These are phyloP conservation scores for Smutsia temminckii DNA, from an alignment of 2,797 vertebrate species.

Conservation along the genomic window DNA sequence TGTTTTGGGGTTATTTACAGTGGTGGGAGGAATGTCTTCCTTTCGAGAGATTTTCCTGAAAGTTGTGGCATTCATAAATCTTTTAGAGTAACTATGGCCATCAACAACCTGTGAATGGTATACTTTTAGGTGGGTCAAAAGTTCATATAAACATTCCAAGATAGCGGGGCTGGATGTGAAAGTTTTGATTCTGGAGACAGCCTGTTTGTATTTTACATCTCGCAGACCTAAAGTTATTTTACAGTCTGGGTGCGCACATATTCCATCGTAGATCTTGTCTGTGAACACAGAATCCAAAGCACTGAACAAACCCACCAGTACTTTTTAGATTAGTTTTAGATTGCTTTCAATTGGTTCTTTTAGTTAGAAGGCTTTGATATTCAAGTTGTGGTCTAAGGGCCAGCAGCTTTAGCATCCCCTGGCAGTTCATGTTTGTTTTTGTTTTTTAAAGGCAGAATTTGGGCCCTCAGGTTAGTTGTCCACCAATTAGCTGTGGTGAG, in stretches of 20 bases:
- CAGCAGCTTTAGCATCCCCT: not conserved
- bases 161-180: conserved; percentile 23
- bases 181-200: conserved; percentile 56
- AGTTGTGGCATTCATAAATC: conserved; percentile 51
- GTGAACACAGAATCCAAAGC: not conserved
- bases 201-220: conserved; percentile 37
- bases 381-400: not conserved
- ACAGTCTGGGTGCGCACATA: not conserved
- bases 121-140: conserved; percentile 63
- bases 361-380: not conserved
- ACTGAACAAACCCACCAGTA: not conserved
- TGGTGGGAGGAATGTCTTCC: not conserved
- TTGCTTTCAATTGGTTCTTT: not conserved
- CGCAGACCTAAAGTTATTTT: conserved; percentile 27
- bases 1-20: conserved; percentile 29
- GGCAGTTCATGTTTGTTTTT: not conserved
- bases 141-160: conserved; percentile 72
- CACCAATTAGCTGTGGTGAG: not conserved
- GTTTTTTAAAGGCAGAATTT: not conserved
- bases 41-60: conserved; percentile 34
- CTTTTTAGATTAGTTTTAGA: not conserved
- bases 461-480: not conserved
- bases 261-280: not conserved
- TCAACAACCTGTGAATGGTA: conserved; percentile 46
- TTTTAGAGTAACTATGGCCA: conserved; percentile 64